Conservation (phyloP, 2,888 invertebrate species). For the Drosophila sordidapex region DNA sequence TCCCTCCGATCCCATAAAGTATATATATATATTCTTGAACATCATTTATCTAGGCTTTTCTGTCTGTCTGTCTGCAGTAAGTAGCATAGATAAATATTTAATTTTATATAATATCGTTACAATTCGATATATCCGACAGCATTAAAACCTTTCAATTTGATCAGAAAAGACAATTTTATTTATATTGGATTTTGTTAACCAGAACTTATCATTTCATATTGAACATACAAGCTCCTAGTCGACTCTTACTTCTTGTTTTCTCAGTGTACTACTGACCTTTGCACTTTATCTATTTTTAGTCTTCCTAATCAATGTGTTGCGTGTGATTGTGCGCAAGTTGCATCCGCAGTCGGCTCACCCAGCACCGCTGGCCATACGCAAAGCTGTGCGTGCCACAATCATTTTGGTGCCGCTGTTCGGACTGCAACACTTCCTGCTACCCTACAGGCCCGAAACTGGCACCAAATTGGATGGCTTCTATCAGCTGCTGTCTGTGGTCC, state of each 20-base stretch:
- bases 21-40: too few relatives aligned
- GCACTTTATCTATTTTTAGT: slow-evolving; percentile 81
- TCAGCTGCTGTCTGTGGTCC: slow-evolving; percentile 88
- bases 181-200: too few relatives aligned
- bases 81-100: too few relatives aligned
- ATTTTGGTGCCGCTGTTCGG: slow-evolving; percentile 92
- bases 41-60: too few relatives aligned
- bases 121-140: too few relatives aligned
- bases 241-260: not conserved
- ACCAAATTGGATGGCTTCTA: slow-evolving; percentile 87
- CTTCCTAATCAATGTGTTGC: slow-evolving; percentile 89
- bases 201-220: too few relatives aligned
- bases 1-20: too few relatives aligned
- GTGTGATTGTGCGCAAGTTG: slow-evolving; percentile 88
- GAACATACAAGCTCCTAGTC: too few relatives aligned
- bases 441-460: slow-evolving; percentile 88
- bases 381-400: slow-evolving; percentile 90
- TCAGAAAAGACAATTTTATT: too few relatives aligned
- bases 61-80: too few relatives aligned
- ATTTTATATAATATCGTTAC: too few relatives aligned
- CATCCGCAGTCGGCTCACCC: slow-evolving; percentile 88
- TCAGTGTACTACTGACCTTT: not conserved
- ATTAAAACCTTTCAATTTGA: too few relatives aligned
- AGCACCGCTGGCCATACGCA: slow-evolving; percentile 87
- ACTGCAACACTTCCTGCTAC: slow-evolving; percentile 89